These are phyloP conservation scores for Spinibarbus caldwelli DNA, from an alignment of 2,797 vertebrate species.

Conservation along the genomic window DNA sequence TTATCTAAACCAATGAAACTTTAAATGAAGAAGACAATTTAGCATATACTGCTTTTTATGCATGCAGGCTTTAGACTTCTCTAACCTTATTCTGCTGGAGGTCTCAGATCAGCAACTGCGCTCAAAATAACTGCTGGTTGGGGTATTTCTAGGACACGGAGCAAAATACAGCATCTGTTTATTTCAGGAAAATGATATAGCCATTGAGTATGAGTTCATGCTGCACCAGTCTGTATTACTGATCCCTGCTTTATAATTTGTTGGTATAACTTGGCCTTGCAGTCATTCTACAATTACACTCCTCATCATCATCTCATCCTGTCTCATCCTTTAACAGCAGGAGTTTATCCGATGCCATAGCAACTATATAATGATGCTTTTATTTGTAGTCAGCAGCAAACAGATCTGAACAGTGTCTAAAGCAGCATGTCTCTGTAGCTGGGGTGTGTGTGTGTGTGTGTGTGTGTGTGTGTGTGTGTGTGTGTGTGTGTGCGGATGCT, in stretches of 20 bases:
- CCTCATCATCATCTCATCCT: slow-evolving; percentile 17
- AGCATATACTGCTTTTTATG: neutral
- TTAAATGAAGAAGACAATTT: neutral
- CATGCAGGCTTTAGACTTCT: neutral
- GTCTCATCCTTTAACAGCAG: slow-evolving; percentile 23
- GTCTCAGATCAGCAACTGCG: slow-evolving; percentile 35
- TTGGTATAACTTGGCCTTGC: slow-evolving; percentile 33
- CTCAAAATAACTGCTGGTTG: slow-evolving; percentile 39
- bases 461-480: neutral
- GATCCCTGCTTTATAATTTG: slow-evolving; percentile 52
- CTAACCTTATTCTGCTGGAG: slow-evolving; percentile 25
- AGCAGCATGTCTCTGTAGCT: slow-evolving; percentile 18
- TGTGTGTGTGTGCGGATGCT: neutral
- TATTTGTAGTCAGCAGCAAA: slow-evolving; percentile 39
- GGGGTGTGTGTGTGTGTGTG: neutral
- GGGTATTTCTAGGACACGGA: slow-evolving; percentile 36
- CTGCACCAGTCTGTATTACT: slow-evolving; percentile 15
- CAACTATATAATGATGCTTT: slow-evolving; percentile 33
- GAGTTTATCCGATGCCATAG: slow-evolving; percentile 40
- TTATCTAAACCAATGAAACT: neutral
- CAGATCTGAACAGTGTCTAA: slow-evolving; percentile 13
- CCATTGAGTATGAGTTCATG: slow-evolving; percentile 20
- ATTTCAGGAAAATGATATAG: slow-evolving; percentile 46
- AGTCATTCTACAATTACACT: slow-evolving; percentile 43
- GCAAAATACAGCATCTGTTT: slow-evolving; percentile 45